These are phyloP conservation scores for Saccostrea glomerata DNA, from an alignment of 1,140 invertebrate genomes.

Conservation along the genomic window DNA sequence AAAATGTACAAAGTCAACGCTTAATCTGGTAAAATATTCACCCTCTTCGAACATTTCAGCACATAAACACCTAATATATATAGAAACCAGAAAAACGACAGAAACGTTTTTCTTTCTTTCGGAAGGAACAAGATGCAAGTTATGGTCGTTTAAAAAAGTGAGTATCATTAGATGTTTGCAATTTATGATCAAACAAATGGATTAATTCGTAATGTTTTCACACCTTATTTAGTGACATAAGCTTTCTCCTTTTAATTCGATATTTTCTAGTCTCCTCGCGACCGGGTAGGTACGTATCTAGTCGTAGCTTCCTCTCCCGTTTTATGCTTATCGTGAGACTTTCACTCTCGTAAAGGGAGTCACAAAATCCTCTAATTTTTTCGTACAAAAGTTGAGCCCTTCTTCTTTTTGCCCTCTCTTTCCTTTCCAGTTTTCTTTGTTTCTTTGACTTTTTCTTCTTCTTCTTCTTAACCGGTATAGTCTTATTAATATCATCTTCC, in stretches of 20 bases:
- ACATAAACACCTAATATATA: too few relatives aligned
- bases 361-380: conserved; percentile 7
- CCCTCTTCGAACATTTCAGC: too few relatives aligned
- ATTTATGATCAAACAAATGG: neutral
- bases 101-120: too few relatives aligned
- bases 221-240: neutral
- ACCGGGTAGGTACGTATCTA: neutral
- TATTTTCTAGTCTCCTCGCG: neutral
- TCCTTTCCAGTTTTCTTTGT: neutral
- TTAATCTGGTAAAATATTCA: too few relatives aligned
- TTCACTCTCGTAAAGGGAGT: neutral
- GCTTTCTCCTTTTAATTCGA: neutral
- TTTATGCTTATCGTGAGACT: conserved; percentile 19
- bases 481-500: neutral
- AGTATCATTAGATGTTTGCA: too few relatives aligned
- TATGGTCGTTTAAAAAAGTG: too few relatives aligned
- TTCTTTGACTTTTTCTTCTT: conserved; percentile 16
- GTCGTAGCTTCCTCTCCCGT: neutral
- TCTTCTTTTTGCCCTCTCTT: neutral
- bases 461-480: neutral
- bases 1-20: too few relatives aligned
- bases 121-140: too few relatives aligned
- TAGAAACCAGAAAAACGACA: too few relatives aligned
- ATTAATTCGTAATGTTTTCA: neutral
- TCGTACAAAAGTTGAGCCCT: neutral